Evolutionary conservation across 2,113 vertebrate genomes (phyloP), one percentile per base, ranked within the genome.

Genomic region (Alectura lathami): DNA sequence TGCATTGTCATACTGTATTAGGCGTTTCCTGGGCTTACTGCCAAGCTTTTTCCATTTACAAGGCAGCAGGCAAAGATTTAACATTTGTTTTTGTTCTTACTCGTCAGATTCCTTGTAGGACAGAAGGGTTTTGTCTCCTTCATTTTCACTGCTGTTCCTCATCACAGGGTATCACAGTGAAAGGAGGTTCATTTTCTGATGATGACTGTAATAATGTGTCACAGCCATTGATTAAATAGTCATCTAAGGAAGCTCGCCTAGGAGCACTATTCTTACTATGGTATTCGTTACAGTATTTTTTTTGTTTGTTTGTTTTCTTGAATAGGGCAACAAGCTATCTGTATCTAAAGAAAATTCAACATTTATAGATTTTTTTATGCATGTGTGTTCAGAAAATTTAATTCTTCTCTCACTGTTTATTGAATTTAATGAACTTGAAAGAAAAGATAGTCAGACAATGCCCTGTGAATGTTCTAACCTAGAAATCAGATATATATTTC

Each of bases 221-320:
- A 94, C 72, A 94, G 90, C 67, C 66, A 69, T 89, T 97, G 96
- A 97, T 97, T 96, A 95, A 94, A 92, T 64, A 92, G 90, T 50
- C 32, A 66, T 88, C 93, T 69, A 10, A 10, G 38, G 34, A 91
- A 82, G 38, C 80, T 96, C 45, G 53, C 36, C 85, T 91, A 36
- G 69, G 63, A 93, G 30, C 86, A 70, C 95, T 88, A 54, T 75
- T 97, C 81, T 97, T 82, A 40, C 50, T 79, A 87, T 60, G 13
- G 38, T 43, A 82, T 91, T 91, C 88, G 47, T 92, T 88, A 80
- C 47, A 48, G 7, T 59, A 30, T 22, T 43, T 14, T 18, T 34
- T 32, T 54, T 36, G 23, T 40, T 29, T 32, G 24, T 11, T 13
- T 34, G 17, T 48, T 83, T 72, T 54, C 13, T 22, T 63, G 69